Conservation (phyloP, 1,140 invertebrate genomes). For the Melipona quadrifasciata region DNA sequence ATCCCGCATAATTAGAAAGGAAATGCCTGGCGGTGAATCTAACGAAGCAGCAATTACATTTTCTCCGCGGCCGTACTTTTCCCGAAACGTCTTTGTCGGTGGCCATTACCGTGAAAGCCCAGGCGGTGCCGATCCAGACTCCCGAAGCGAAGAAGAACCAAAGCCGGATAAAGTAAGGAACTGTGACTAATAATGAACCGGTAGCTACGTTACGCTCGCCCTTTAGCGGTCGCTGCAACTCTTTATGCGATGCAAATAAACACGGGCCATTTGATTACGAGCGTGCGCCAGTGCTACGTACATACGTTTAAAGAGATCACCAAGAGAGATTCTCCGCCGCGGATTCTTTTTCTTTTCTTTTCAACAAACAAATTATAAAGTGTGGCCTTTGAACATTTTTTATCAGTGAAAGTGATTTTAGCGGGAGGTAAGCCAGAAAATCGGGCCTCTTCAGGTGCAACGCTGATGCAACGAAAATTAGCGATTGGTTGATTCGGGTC, state of each 20-base stretch:
- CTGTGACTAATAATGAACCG: slow-evolving; percentile 49
- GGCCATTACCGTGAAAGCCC: slow-evolving; percentile 22
- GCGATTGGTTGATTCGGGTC: no score
- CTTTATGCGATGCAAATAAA: slow-evolving; percentile 73
- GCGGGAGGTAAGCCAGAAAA: no score
- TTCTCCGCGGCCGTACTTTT: slow-evolving; percentile 20
- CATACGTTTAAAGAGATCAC: slow-evolving; percentile 43
- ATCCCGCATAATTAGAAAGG: slow-evolving; percentile 30
- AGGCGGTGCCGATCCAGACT: background rate
- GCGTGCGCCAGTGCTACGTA: slow-evolving; percentile 63
- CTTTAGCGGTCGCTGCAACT: slow-evolving; percentile 32
- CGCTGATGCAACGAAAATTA: no score
- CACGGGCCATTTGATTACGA: slow-evolving; percentile 68
- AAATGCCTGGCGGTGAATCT: background rate
- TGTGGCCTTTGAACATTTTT: background rate
- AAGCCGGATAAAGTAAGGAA: slow-evolving; percentile 41
- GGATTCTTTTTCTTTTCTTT: background rate
- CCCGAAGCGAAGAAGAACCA: slow-evolving; percentile 19
- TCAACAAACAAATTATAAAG: background rate
- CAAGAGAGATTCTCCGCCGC: background rate
- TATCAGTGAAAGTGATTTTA: no score
- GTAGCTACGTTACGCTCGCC: slow-evolving; percentile 17
- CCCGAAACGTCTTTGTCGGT: slow-evolving; percentile 45
- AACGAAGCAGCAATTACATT: slow-evolving; percentile 23
- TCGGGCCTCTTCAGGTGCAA: no score